Conservation (phyloP, 2,888 invertebrate species). For the Adineta ricciae region DNA sequence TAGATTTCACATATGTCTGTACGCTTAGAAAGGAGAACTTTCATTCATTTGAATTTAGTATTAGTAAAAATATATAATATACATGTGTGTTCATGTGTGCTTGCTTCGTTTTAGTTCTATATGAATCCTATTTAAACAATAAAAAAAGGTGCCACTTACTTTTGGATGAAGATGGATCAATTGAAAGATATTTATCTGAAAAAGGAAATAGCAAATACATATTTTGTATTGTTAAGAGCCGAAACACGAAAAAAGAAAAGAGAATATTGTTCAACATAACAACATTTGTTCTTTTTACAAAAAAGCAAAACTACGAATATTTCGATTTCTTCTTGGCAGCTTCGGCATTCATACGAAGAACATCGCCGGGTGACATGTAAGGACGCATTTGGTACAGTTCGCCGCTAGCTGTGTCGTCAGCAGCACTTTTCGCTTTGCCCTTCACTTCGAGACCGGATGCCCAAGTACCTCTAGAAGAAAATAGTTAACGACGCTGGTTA, state of each 20-base stretch:
- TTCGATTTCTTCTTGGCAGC: neutral
- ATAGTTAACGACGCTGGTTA: no score
- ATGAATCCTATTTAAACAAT: no score
- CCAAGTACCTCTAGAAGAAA: constrained; percentile 25
- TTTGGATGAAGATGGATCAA: neutral
- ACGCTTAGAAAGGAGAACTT: neutral
- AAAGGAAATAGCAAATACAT: neutral
- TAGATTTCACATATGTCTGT: neutral
- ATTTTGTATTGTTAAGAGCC: neutral
- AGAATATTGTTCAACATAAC: neutral
- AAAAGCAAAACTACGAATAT: neutral
- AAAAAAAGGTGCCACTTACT: neutral
- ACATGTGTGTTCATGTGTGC: neutral
- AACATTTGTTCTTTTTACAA: neutral
- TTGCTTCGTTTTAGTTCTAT: neutral
- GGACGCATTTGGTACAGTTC: constrained; percentile 83
- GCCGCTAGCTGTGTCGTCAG: constrained; percentile 77
- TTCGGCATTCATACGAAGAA: constrained; percentile 63
- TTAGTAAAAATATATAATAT: neutral
- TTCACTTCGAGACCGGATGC: constrained; percentile 41
- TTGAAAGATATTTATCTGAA: neutral
- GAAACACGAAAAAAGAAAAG: neutral
- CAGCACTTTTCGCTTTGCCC: constrained; percentile 72
- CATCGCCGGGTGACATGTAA: constrained; percentile 85
- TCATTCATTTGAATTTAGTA: neutral